Conservation (phyloP, 2,888 invertebrate species). For the Allolobophora icterica region DNA sequence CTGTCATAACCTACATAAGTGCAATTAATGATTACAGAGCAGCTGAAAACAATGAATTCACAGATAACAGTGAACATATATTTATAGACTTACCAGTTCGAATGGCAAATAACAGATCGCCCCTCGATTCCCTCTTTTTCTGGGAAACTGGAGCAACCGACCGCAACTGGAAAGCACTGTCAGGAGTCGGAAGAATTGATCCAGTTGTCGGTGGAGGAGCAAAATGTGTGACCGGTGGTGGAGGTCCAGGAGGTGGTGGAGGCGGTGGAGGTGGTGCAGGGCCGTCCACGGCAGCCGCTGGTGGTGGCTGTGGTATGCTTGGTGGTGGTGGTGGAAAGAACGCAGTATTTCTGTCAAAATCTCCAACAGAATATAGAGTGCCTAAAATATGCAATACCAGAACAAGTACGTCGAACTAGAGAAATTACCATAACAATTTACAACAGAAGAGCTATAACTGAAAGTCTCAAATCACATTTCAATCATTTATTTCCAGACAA, state of each 20-base stretch:
- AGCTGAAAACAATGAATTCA: neutral
- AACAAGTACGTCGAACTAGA: neutral
- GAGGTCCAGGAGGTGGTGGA: conserved; percentile 29
- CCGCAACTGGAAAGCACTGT: conserved; percentile 13
- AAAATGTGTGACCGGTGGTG: neutral
- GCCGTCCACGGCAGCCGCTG: neutral
- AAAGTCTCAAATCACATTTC: too few relatives aligned
- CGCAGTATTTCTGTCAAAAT: conserved; percentile 6
- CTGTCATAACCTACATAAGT: neutral
- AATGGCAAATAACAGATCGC: neutral
- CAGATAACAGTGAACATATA: neutral
- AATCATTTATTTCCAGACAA: too few relatives aligned
- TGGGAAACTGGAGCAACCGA: neutral
- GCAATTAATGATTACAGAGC: neutral
- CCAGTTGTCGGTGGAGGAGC: neutral
- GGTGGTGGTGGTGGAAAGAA: conserved; percentile 29
- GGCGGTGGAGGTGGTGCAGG: neutral
- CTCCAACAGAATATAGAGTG: conserved; percentile 30
- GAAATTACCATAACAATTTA: neutral
- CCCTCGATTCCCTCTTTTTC: conserved; percentile 18
- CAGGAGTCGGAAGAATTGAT: conserved; percentile 32
- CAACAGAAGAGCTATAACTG: too few relatives aligned
- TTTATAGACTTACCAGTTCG: neutral
- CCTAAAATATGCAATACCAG: neutral
- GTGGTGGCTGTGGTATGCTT: neutral